Evolutionary conservation across 2,113 vertebrate genomes (phyloP).

Genomic region (Colossoma macropomum): DNA sequence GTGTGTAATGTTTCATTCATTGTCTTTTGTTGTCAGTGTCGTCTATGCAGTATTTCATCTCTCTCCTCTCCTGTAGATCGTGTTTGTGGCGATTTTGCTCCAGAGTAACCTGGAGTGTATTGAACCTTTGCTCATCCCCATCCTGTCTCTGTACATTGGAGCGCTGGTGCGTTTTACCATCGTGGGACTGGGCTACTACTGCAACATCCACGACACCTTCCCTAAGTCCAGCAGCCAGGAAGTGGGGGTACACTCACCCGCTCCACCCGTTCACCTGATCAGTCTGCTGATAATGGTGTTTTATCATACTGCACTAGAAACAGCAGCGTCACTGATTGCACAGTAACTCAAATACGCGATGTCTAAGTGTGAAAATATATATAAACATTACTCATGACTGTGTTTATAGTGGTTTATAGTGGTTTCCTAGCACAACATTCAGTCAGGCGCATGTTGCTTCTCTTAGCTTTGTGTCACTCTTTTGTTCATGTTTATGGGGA

Average conservation of each 20-base stretch:
- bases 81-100: constrained; percentile 95
- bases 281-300: neutral
- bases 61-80: constrained; percentile 77
- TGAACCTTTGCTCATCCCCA: constrained; percentile 94
- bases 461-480: neutral
- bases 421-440: no score
- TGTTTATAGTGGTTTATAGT: no score
- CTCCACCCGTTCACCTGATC: neutral
- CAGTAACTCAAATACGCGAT: no score
- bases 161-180: constrained; percentile 93
- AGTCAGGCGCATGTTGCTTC: no score
- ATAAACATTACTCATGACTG: no score
- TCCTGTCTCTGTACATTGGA: constrained; percentile 97
- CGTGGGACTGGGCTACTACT: constrained; percentile 92
- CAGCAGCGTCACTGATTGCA: neutral
- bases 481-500: neutral
- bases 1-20: no score
- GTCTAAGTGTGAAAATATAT: no score
- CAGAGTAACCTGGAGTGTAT: constrained; percentile 95
- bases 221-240: constrained; percentile 91
- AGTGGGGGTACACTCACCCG: constrained; percentile 80
- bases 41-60: neutral
- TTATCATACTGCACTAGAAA: neutral
- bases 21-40: no score
- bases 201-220: constrained; percentile 92